These are phyloP conservation scores for Diglossa cyanea DNA, from an alignment of 2,797 vertebrate species.

Conservation along the genomic window DNA sequence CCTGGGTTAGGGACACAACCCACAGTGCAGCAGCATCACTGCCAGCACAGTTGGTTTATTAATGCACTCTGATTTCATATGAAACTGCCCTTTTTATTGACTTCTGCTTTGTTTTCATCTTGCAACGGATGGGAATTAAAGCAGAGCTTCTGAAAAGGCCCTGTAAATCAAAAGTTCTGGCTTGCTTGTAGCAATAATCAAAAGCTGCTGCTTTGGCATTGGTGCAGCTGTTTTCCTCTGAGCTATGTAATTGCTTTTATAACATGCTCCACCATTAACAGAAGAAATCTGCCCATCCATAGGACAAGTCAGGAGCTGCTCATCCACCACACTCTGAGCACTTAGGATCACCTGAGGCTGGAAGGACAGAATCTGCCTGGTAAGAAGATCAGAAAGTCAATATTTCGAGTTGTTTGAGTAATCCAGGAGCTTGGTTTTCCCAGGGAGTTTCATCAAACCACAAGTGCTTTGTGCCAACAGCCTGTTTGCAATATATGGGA, in stretches of 20 bases:
- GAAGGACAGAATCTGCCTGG: conserved; percentile 69
- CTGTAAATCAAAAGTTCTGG: not conserved
- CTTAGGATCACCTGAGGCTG: conserved; percentile 6
- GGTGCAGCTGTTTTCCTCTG: conserved; percentile 1
- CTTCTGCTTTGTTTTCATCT: not conserved
- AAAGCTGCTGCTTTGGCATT: not conserved
- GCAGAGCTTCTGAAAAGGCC: not conserved
- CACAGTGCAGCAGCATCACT: not conserved
- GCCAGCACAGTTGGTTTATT: not conserved
- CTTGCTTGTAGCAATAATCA: not conserved
- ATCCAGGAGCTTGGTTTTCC: not conserved
- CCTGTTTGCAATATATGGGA: not conserved
- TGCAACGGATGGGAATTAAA: not conserved
- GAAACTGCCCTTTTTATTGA: not conserved
- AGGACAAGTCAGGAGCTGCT: not conserved
- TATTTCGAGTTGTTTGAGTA: not conserved
- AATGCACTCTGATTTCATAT: not conserved
- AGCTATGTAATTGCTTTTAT: conserved; percentile 2
- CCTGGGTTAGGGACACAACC: not conserved
- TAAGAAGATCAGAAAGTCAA: conserved; percentile 48
- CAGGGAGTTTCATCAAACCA: not conserved
- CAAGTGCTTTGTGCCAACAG: not conserved
- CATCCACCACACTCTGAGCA: not conserved
- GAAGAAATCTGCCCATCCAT: not conserved
- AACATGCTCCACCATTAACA: conserved; percentile 48